These are phyloP conservation scores for Galerucella calmariensis DNA, from an alignment of 2,888 invertebrate genomes.

Conservation along the genomic window DNA sequence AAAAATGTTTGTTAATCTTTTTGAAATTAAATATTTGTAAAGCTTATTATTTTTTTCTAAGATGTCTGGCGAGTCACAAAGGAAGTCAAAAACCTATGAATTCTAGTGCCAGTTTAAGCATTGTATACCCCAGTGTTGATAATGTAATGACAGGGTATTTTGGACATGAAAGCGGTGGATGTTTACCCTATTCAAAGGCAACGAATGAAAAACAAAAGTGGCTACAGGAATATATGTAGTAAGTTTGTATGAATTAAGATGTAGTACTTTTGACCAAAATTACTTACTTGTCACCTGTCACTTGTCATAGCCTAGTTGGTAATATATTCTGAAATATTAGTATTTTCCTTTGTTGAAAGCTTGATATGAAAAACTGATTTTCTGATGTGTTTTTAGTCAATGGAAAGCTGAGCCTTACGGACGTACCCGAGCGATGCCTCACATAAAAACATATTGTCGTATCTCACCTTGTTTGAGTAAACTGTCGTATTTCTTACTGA, in stretches of 20 bases:
- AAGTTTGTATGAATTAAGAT: constrained; percentile 58
- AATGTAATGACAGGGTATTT: constrained; percentile 89
- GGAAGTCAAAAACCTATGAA: constrained; percentile 68
- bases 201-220: constrained; percentile 86
- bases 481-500: constrained; percentile 86
- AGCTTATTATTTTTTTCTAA: constrained; percentile 56
- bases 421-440: constrained; percentile 91
- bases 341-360: too few relatives aligned
- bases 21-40: not conserved
- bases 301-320: too few relatives aligned
- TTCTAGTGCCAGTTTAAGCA: constrained; percentile 69
- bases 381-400: constrained; percentile 70
- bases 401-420: constrained; percentile 81
- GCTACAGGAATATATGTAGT: constrained; percentile 82
- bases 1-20: too few relatives aligned
- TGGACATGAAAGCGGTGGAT: constrained; percentile 85
- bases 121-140: constrained; percentile 81
- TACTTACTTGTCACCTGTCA: too few relatives aligned
- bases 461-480: constrained; percentile 74
- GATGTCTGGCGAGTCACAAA: constrained; percentile 70
- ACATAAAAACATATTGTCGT: constrained; percentile 91
- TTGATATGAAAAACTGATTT: not conserved
- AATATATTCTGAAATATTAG: too few relatives aligned
- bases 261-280: too few relatives aligned
- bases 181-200: constrained; percentile 80